Conservation (phyloP, 2,113 vertebrate genomes). For the Typhlomys cinereus region DNA sequence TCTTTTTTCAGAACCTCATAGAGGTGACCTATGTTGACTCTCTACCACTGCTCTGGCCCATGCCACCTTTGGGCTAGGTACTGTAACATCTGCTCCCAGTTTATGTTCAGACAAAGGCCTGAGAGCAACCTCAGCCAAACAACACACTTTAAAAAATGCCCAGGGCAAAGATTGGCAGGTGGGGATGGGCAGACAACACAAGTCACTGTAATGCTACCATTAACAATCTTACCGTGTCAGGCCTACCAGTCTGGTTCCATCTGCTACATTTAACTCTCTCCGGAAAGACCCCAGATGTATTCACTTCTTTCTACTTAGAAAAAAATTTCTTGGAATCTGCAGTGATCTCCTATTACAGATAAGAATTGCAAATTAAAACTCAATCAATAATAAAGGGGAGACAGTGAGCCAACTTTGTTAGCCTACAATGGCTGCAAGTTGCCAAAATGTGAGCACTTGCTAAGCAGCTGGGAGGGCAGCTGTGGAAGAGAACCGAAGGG, state of each 20-base stretch:
- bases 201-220: not conserved
- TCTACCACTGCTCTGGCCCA: not conserved
- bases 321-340: not conserved
- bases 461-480: not conserved
- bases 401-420: not conserved
- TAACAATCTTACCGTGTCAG: not conserved
- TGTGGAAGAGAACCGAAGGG: not conserved
- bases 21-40: not conserved
- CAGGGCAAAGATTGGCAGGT: not conserved
- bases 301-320: not conserved
- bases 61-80: not conserved
- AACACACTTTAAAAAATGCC: not conserved
- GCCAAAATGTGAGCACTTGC: not conserved
- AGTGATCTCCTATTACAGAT: not conserved
- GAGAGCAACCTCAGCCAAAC: not conserved
- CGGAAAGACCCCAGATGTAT: not conserved
- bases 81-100: too few relatives aligned
- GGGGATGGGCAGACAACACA: not conserved
- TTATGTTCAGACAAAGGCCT: not conserved
- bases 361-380: not conserved
- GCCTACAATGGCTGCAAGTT: not conserved
- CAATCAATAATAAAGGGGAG: not conserved
- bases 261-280: not conserved
- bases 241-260: not conserved
- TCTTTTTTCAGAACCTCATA: too few relatives aligned